Percentiles rank a stretch among this genome's conserved stretches.
phyloP scores from a whole-genome alignment of 2,113 vertebrate species.

The Neodon shergylaensis region DNA sequence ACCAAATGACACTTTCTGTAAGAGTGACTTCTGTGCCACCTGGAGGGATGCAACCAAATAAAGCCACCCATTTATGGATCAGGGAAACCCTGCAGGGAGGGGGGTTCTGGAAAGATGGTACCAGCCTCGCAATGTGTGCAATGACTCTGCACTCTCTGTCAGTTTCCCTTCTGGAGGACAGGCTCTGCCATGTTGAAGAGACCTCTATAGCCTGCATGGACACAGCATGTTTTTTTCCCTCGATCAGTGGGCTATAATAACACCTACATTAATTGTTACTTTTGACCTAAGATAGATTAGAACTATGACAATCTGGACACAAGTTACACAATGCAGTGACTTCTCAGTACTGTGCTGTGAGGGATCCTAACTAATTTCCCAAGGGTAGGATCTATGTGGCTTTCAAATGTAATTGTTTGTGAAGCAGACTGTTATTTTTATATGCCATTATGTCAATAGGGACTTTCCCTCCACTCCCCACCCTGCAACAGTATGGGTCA shows the following conservation, averaged over 20 bases:
- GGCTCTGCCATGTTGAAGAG: neutral
- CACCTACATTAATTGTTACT: constrained; percentile 7
- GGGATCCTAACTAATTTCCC: constrained; percentile 47
- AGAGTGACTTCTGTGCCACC: neutral
- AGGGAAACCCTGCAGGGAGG: neutral
- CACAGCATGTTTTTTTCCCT: constrained; percentile 21
- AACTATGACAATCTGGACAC: constrained; percentile 14
- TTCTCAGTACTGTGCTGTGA: constrained; percentile 14
- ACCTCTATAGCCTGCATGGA: neutral
- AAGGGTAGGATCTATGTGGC: constrained; percentile 23
- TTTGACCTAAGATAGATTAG: constrained; percentile 45
- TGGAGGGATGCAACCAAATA: neutral
- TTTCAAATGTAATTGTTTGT: constrained; percentile 62
- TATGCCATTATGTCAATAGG: constrained; percentile 56
- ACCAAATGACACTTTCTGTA: neutral
- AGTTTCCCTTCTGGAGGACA: neutral
- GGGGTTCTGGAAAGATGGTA: neutral
- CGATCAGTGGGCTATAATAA: constrained; percentile 15
- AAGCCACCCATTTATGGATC: neutral
- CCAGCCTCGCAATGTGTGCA: neutral
- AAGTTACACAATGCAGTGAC: constrained; percentile 11
- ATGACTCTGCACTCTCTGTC: neutral
- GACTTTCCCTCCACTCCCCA: neutral
- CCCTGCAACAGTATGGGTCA: neutral
- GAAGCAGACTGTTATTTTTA: constrained; percentile 68